A percentile compares a stretch with the other conserved stretches of the same genome.
Evolutionary conservation across 2,888 invertebrate species (phyloP).

Genomic region (Caenorhabditis plicata): DNA sequence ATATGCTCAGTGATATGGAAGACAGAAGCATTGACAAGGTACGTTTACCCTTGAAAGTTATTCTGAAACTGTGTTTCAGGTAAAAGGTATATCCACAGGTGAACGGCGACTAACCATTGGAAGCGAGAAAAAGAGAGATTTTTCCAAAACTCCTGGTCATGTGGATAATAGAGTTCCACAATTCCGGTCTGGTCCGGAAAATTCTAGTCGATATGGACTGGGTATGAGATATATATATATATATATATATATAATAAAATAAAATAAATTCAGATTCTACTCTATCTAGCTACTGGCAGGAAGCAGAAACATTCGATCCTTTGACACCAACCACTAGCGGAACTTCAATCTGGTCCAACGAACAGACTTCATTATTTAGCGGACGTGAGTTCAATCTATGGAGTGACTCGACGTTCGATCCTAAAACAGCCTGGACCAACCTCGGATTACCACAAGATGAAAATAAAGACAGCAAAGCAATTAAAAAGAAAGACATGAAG

Average conservation of each 20-base stretch:
- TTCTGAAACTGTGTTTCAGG: too few species aligned
- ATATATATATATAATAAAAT: too few species aligned
- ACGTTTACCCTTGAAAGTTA: too few species aligned
- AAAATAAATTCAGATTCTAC: too few species aligned
- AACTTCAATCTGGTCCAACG: neutral
- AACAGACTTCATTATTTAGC: conserved; percentile 3
- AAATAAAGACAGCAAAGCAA: conserved; percentile 1
- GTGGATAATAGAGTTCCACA: neutral
- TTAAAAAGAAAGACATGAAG: conserved; percentile 1
- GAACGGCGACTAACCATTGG: conserved; percentile 26
- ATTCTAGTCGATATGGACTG: too few species aligned
- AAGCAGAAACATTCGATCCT: neutral
- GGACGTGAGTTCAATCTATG: conserved; percentile 32
- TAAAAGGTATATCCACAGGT: too few species aligned
- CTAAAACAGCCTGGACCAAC: conserved; percentile 6
- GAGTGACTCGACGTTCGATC: conserved; percentile 16
- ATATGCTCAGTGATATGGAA: conserved; percentile 10
- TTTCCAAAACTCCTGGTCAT: conserved; percentile 20
- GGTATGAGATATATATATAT: too few species aligned
- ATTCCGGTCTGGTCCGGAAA: too few species aligned
- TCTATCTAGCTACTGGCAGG: too few species aligned
- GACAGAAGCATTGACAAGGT: too few species aligned
- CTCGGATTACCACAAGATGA: neutral
- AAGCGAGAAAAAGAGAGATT: conserved; percentile 23
- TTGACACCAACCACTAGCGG: neutral